A percentile compares a stretch with the other conserved stretches of the same genome.
Evolutionary conservation across 2,797 vertebrate species (phyloP).

Genomic region (Echeneis naucrates): DNA sequence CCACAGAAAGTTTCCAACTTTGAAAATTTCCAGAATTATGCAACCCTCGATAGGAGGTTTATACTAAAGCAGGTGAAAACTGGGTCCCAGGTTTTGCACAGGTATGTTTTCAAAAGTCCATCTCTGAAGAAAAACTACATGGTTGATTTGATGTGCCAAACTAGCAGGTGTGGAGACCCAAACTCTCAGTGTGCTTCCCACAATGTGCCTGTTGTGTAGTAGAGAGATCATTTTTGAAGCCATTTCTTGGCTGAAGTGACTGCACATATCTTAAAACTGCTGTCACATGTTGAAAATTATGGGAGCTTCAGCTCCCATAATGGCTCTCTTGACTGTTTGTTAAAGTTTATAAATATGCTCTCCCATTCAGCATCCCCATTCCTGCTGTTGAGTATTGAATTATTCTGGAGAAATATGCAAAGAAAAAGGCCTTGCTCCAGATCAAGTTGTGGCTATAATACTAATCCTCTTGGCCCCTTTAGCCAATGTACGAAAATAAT

Average conservation of each 20-base stretch:
- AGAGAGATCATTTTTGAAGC: background rate
- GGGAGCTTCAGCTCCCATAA: no score
- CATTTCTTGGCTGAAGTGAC: background rate
- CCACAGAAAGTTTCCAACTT: no score
- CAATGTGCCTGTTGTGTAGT: no score
- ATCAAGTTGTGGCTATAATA: conserved; percentile 26
- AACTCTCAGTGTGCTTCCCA: background rate
- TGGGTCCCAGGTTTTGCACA: no score
- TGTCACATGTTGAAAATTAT: no score
- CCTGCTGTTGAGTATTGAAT: background rate
- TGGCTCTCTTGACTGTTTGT: background rate
- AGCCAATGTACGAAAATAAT: conserved; percentile 2
- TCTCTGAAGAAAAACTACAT: no score
- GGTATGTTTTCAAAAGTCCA: no score
- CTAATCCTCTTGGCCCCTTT: conserved; percentile 37
- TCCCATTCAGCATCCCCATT: background rate
- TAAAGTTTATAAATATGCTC: conserved; percentile 12
- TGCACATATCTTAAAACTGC: no score
- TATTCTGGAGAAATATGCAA: conserved; percentile 4
- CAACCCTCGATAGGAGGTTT: background rate
- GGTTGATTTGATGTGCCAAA: no score
- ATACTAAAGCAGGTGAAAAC: background rate
- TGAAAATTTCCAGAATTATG: no score
- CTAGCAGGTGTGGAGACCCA: background rate
- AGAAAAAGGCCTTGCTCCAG: background rate